phyloP scores from a whole-genome alignment of 2,797 vertebrate genomes.

The Melanogrammus aeglefinus region DNA sequence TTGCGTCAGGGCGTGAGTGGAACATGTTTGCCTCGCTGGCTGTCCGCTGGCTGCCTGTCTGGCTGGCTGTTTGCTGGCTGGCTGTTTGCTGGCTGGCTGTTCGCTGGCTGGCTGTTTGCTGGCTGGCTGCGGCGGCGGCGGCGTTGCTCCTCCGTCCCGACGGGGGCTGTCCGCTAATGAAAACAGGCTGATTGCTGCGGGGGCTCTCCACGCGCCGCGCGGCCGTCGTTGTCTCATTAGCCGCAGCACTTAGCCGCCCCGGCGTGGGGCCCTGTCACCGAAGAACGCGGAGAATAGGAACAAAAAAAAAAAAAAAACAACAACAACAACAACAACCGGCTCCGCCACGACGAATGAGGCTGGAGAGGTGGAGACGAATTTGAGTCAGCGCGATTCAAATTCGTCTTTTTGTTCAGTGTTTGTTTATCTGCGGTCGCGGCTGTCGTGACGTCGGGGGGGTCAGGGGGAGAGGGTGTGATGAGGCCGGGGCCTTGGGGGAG shows the following conservation, averaged over 20 bases:
- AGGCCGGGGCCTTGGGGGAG: constrained; percentile 33
- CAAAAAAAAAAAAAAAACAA: constrained; percentile 18
- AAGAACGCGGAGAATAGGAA: background rate
- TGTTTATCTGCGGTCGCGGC: too few relatives aligned
- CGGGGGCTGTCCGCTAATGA: constrained; percentile 64
- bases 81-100: too few relatives aligned
- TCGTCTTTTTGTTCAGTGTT: too few relatives aligned
- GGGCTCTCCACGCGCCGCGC: constrained; percentile 60
- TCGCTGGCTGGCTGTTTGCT: too few relatives aligned
- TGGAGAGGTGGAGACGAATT: too few relatives aligned
- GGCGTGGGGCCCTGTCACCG: constrained; percentile 54
- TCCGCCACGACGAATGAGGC: too few relatives aligned
- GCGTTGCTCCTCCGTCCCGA: constrained; percentile 49
- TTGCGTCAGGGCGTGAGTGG: background rate
- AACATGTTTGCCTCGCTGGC: too few relatives aligned
- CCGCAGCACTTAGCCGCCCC: constrained; percentile 60
- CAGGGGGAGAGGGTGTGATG: constrained; percentile 26
- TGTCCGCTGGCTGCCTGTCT: too few relatives aligned
- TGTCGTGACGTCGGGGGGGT: too few relatives aligned
- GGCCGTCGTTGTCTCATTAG: constrained; percentile 71
- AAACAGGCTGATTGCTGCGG: constrained; percentile 75
- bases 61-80: too few relatives aligned
- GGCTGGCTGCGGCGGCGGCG: too few relatives aligned
- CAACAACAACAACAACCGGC: background rate
- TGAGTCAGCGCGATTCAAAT: too few relatives aligned